A percentile compares a stretch with the other conserved stretches of the same genome.
These are phyloP conservation scores for Drosophila birchii DNA, from an alignment of 2,888 invertebrate genomes.

Conservation along the genomic window DNA sequence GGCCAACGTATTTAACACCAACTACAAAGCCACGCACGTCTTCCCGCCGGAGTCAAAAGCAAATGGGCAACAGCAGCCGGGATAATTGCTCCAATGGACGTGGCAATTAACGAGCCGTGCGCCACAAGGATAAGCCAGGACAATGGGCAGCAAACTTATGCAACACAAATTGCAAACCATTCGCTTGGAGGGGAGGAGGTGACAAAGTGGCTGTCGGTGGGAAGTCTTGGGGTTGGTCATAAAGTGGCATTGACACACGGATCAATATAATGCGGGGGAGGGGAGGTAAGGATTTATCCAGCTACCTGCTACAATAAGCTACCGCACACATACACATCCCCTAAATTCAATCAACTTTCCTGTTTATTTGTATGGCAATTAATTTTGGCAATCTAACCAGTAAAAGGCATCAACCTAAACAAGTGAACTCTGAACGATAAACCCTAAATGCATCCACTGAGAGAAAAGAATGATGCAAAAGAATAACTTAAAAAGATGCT, in stretches of 20 bases:
- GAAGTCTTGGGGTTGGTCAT: conserved; percentile 1
- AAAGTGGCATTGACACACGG: conserved; percentile 18
- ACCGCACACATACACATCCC: background rate
- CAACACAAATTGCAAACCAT: conserved; percentile 41
- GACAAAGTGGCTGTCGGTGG: background rate
- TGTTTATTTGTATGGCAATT: conserved; percentile 38
- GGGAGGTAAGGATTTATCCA: background rate
- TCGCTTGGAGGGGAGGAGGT: background rate
- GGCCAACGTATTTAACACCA: conserved; percentile 66
- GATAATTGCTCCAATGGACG: conserved; percentile 47
- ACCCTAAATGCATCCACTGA: conserved; percentile 13
- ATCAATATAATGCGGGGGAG: conserved; percentile 15
- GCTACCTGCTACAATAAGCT: conserved; percentile 1
- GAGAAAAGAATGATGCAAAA: background rate
- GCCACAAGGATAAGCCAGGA: conserved; percentile 28
- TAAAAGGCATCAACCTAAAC: conserved; percentile 41
- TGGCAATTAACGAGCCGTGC: conserved; percentile 45
- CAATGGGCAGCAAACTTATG: conserved; percentile 43
- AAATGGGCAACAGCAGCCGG: conserved; percentile 37
- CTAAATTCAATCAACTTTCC: conserved; percentile 40
- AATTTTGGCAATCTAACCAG: conserved; percentile 44
- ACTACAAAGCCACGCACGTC: conserved; percentile 51
- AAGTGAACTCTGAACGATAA: conserved; percentile 31
- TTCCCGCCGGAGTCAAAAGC: conserved; percentile 55
- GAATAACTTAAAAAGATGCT: too few relatives aligned